These are phyloP conservation scores for Melanotaenia duboulayi DNA, from an alignment of 2,113 vertebrate genomes.

Conservation along the genomic window DNA sequence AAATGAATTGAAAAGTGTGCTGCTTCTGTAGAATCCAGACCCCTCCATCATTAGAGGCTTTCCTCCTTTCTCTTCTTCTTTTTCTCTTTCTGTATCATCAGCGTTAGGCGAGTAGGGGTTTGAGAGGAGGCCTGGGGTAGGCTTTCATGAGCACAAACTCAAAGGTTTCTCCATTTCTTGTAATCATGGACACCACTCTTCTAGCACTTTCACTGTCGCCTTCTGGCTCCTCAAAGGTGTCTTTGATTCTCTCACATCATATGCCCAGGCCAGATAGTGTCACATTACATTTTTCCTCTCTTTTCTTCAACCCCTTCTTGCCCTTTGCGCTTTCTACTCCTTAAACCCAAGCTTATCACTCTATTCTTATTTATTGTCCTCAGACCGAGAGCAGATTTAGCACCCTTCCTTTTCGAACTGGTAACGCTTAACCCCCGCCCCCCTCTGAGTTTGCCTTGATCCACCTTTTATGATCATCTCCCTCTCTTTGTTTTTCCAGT, in stretches of 20 bases:
- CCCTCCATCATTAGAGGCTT: constrained; percentile 79
- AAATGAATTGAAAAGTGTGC: constrained; percentile 76
- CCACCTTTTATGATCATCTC: constrained; percentile 62
- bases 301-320: constrained; percentile 24
- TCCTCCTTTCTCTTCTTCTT: constrained; percentile 52
- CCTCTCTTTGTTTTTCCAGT: constrained; percentile 58
- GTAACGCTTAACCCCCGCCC: constrained; percentile 31
- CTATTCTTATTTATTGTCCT: constrained; percentile 56
- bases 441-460: constrained; percentile 59
- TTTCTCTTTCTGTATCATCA: constrained; percentile 65
- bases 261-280: constrained; percentile 68
- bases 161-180: constrained; percentile 81
- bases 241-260: constrained; percentile 81
- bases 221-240: constrained; percentile 78
- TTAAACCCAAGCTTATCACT: constrained; percentile 54
- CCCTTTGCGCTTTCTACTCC: constrained; percentile 22
- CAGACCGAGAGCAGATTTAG: constrained; percentile 53
- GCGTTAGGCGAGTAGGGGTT: constrained; percentile 68
- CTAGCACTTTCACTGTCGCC: constrained; percentile 74
- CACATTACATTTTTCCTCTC: constrained; percentile 65
- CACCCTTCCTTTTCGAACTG: constrained; percentile 44
- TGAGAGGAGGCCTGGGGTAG: constrained; percentile 74
- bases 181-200: constrained; percentile 84
- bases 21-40: constrained; percentile 69
- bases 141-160: constrained; percentile 80